Conservation (phyloP, 2,113 vertebrate genomes). For the Dasyornis broadbenti region DNA sequence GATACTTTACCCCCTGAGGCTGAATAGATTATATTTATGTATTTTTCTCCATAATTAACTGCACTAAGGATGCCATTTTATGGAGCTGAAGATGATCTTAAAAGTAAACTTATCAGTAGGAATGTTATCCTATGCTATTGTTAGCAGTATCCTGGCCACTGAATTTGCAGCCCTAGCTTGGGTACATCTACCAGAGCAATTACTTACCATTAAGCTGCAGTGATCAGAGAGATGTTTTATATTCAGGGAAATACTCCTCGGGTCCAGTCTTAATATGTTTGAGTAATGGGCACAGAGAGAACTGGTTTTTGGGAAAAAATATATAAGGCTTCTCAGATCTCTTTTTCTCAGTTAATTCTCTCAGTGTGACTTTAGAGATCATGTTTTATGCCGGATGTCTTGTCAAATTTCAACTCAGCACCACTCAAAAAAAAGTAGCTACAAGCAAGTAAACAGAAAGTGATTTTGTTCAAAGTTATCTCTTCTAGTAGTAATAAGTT, state of each 20-base stretch:
- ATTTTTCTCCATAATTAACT: not conserved
- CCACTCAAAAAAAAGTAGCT: not conserved
- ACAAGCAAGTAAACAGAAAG: not conserved
- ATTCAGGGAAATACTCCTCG: not conserved
- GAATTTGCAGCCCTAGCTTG: not conserved
- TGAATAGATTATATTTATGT: not conserved
- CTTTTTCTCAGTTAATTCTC: not conserved
- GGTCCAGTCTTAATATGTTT: not conserved
- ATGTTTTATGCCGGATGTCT: not conserved
- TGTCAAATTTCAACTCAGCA: not conserved
- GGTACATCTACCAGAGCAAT: not conserved
- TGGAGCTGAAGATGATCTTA: not conserved
- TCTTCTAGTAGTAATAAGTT: not conserved
- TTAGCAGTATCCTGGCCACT: not conserved
- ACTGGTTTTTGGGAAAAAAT: not conserved
- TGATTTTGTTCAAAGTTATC: not conserved
- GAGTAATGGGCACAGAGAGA: not conserved
- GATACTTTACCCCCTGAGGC: not conserved
- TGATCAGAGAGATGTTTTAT: not conserved
- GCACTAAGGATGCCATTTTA: not conserved
- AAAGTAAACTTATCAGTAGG: not conserved
- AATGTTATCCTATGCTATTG: not conserved
- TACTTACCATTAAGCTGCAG: not conserved
- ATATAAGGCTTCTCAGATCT: not conserved
- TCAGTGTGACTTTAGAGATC: not conserved